Evolutionary conservation across 2,113 vertebrate species (phyloP).

Genomic region (Aramus guarauna): DNA sequence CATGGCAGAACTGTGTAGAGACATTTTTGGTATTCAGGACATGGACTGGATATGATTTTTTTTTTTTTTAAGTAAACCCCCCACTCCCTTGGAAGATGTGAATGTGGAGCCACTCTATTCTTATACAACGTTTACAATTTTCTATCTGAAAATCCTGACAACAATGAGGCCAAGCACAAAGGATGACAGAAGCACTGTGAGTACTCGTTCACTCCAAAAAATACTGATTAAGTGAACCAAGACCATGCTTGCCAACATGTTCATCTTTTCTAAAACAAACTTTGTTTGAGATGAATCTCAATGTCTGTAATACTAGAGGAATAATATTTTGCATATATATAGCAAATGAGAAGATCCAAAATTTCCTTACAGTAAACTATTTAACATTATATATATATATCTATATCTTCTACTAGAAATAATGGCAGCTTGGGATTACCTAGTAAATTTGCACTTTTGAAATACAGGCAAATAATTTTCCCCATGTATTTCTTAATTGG

Average conservation of each 20-base stretch:
- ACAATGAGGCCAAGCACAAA: not conserved
- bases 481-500: not conserved
- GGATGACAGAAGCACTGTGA: not conserved
- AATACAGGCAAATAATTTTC: not conserved
- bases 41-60: not conserved
- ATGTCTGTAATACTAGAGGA: not conserved
- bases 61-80: not conserved
- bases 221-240: not conserved
- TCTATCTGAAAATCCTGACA: not conserved
- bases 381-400: not conserved
- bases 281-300: not conserved
- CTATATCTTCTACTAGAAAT: not conserved
- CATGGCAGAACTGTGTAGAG: not conserved
- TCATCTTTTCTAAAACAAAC: not conserved
- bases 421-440: not conserved
- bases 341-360: not conserved
- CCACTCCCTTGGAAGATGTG: not conserved
- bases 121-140: not conserved
- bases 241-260: not conserved
- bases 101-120: not conserved
- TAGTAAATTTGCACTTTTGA: not conserved
- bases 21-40: not conserved
- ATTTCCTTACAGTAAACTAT: not conserved
- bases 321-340: not conserved
- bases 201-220: not conserved